A percentile compares a stretch with the other conserved stretches of the same genome.
phyloP scores from a whole-genome alignment of 2,113 vertebrate species.

The Phainopepla nitens region DNA sequence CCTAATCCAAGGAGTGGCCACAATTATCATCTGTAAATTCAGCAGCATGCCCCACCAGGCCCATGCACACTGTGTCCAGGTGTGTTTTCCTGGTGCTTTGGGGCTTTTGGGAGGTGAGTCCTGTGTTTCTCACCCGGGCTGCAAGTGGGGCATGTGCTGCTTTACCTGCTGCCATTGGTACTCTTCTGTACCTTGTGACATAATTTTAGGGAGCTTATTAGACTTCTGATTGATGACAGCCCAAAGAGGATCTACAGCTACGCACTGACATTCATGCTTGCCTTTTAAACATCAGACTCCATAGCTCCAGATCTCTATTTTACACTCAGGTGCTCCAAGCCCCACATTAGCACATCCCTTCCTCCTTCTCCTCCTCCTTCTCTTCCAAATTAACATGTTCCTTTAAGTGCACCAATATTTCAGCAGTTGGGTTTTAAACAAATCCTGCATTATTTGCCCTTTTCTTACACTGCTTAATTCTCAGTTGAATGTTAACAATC shows the following conservation, averaged over 20 bases:
- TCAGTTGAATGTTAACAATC: neutral
- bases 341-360: constrained; percentile 28
- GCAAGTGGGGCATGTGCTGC: neutral
- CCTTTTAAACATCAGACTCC: constrained; percentile 67
- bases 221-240: constrained; percentile 74
- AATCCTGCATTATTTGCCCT: neutral
- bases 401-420: neutral
- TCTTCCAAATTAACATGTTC: neutral
- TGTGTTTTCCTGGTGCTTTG: neutral
- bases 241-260: constrained; percentile 69
- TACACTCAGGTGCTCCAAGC: constrained; percentile 64
- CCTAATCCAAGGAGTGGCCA: neutral
- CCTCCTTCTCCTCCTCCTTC: neutral
- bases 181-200: constrained; percentile 29
- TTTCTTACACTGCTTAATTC: neutral
- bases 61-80: fast-evolving
- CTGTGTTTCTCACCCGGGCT: neutral
- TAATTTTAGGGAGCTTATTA: constrained; percentile 79
- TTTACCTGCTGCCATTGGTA: neutral
- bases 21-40: neutral
- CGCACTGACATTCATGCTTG: constrained; percentile 77
- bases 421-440: neutral
- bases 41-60: neutral
- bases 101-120: neutral
- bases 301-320: constrained; percentile 65